phyloP scores from a whole-genome alignment of 2,113 vertebrate genomes.

The Sakesphorus luctuosus region DNA sequence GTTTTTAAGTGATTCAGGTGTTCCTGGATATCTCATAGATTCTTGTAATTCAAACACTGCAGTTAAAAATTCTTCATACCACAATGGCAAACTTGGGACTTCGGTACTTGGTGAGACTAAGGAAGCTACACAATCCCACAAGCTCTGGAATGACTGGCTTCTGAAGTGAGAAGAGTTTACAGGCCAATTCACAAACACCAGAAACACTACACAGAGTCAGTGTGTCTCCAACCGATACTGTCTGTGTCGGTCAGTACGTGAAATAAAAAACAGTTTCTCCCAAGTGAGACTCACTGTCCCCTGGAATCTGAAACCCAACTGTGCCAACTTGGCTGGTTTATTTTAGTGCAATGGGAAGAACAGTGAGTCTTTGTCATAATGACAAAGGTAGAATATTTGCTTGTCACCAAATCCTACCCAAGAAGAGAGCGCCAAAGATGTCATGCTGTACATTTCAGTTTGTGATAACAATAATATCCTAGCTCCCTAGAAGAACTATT shows the following conservation, averaged over 20 bases:
- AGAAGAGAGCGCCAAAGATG: background rate
- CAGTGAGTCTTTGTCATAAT: slow-evolving; percentile 29
- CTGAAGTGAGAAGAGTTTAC: background rate
- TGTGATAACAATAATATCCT: background rate
- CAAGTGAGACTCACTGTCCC: background rate
- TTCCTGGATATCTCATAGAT: background rate
- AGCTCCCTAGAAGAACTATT: background rate
- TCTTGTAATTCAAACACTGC: background rate
- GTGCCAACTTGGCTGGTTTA: background rate
- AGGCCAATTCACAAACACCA: background rate
- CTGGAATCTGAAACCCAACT: slow-evolving; percentile 32
- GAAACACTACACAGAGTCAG: background rate
- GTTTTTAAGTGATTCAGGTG: background rate
- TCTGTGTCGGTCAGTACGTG: background rate
- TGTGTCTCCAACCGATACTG: background rate
- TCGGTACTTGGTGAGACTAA: background rate
- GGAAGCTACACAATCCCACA: background rate
- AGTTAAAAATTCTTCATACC: background rate
- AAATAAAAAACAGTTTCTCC: slow-evolving; percentile 34
- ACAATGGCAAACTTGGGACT: background rate
- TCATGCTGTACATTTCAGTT: rapidly evolving
- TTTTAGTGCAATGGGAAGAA: background rate
- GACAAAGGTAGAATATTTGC: slow-evolving; percentile 40
- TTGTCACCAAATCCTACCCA: slow-evolving; percentile 40
- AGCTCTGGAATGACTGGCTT: background rate